Evolutionary conservation across 2,113 vertebrate species (phyloP).

Genomic region (Labrus mixtus): DNA sequence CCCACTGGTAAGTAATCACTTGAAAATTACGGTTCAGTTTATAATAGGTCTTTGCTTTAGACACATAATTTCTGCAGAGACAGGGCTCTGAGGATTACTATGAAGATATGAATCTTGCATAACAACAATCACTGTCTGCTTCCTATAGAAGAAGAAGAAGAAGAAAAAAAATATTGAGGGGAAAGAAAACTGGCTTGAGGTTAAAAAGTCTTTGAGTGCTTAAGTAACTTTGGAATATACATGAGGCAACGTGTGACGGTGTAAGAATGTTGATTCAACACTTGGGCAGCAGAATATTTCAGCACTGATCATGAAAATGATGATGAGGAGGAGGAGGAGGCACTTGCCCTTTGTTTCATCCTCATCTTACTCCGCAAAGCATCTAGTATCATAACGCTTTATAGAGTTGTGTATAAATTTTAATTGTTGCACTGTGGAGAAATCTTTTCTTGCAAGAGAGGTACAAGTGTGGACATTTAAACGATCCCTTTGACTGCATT

Average conservation of each 20-base stretch:
- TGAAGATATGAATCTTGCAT: conserved; percentile 81
- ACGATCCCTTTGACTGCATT: conserved; percentile 57
- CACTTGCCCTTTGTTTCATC: conserved; percentile 43
- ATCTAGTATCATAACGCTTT: conserved; percentile 21
- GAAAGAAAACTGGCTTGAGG: conserved; percentile 52
- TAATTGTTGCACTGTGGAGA: conserved; percentile 31
- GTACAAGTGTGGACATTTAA: conserved; percentile 44
- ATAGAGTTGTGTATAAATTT: conserved; percentile 31
- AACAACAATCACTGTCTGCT: conserved; percentile 78
- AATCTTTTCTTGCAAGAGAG: conserved; percentile 29
- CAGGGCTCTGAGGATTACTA: conserved; percentile 68
- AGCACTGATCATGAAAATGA: conserved; percentile 24
- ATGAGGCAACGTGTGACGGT: conserved; percentile 23
- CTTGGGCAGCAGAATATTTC: conserved; percentile 16
- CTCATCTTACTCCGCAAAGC: conserved; percentile 1
- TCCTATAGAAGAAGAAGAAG: conserved; percentile 34
- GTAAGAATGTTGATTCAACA: conserved; percentile 47
- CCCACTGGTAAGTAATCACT: conserved; percentile 89
- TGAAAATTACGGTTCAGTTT: conserved; percentile 85
- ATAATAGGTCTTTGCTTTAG: conserved; percentile 81
- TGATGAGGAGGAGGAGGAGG: conserved; percentile 1
- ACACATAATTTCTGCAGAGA: conserved; percentile 79
- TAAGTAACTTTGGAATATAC: conserved; percentile 48
- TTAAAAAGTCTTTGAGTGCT: conserved; percentile 61
- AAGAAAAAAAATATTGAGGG: conserved; percentile 25